phyloP scores from a whole-genome alignment of 2,888 invertebrate genomes.

The Ommatoiulus sabulosus region DNA sequence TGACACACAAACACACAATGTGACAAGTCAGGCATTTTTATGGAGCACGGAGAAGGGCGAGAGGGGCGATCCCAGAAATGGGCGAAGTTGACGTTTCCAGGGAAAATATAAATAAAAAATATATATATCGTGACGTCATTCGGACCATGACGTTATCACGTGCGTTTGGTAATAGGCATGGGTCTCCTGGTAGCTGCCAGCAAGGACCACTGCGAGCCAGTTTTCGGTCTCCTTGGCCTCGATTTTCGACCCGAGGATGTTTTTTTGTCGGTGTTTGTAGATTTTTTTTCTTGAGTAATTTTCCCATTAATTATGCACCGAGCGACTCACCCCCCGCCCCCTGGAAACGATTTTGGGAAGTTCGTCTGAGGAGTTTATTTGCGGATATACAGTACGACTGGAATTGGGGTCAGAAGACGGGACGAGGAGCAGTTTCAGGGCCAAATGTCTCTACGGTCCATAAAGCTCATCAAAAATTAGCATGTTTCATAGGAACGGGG shows the following conservation, averaged over 20 bases:
- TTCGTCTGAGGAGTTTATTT: not conserved
- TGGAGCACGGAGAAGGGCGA: not conserved
- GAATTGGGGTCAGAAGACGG: constrained; percentile 25
- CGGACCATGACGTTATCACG: not conserved
- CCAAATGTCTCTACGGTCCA: not conserved
- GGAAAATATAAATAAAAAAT: not conserved
- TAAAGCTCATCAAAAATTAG: not conserved
- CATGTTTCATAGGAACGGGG: no score
- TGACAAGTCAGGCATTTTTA: not conserved
- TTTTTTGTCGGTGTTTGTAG: not conserved
- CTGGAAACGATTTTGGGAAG: not conserved
- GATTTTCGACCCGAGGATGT: constrained; percentile 5
- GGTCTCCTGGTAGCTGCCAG: not conserved
- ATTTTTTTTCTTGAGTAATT: constrained; percentile 2
- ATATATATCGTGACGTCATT: not conserved
- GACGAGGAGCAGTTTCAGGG: not conserved
- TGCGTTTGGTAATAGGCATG: not conserved
- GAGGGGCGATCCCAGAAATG: not conserved
- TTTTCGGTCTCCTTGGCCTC: constrained; percentile 3
- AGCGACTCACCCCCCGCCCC: not conserved
- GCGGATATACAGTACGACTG: not conserved
- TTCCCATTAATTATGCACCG: constrained; percentile 21
- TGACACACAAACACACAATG: constrained; percentile 18
- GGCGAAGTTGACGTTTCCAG: not conserved
- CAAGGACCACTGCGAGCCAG: not conserved